A percentile compares a stretch with the other conserved stretches of the same genome.
Conservation (phyloP, 2,113 vertebrate genomes). For the Acanthisitta chloris region DNA sequence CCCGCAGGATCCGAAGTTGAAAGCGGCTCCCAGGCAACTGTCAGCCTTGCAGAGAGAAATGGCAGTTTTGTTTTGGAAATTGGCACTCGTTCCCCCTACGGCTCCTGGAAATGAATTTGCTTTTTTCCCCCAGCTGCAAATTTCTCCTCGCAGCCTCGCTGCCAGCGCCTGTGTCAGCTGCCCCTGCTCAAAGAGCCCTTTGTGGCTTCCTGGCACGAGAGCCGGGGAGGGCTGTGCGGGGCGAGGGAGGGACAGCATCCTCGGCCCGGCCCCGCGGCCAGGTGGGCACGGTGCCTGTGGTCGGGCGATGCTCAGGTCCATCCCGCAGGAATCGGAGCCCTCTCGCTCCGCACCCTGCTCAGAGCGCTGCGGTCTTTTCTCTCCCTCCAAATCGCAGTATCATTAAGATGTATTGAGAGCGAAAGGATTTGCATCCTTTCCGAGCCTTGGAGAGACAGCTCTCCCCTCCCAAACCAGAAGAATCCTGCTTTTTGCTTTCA, state of each 20-base stretch:
- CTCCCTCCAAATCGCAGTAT: neutral
- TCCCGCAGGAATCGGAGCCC: rapidly evolving
- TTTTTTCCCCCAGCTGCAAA: slow-evolving; percentile 74
- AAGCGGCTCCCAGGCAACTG: slow-evolving; percentile 72
- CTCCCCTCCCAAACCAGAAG: neutral
- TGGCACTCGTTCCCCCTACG: slow-evolving; percentile 63
- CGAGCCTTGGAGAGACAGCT: neutral
- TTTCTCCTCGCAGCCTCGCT: slow-evolving; percentile 66
- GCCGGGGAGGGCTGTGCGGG: slow-evolving; percentile 17
- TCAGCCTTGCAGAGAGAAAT: slow-evolving; percentile 69
- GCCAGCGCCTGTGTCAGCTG: slow-evolving; percentile 77
- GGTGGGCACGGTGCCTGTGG: neutral
- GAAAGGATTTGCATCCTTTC: neutral
- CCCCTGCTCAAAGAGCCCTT: slow-evolving; percentile 78
- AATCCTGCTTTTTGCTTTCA: slow-evolving; percentile 1
- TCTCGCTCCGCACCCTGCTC: rapidly evolving
- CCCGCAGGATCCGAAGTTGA: neutral
- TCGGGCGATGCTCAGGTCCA: rapidly evolving
- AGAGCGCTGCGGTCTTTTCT: rapidly evolving
- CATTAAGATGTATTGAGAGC: neutral
- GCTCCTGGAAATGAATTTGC: slow-evolving; percentile 76
- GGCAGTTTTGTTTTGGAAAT: slow-evolving; percentile 79
- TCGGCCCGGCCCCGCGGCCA: neutral
- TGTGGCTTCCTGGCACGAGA: slow-evolving; percentile 64
- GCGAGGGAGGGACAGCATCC: no score